A percentile compares a stretch with the other conserved stretches of the same genome.
Evolutionary conservation across 2,888 invertebrate species (phyloP).

Genomic region (Napeogenes inachia): DNA sequence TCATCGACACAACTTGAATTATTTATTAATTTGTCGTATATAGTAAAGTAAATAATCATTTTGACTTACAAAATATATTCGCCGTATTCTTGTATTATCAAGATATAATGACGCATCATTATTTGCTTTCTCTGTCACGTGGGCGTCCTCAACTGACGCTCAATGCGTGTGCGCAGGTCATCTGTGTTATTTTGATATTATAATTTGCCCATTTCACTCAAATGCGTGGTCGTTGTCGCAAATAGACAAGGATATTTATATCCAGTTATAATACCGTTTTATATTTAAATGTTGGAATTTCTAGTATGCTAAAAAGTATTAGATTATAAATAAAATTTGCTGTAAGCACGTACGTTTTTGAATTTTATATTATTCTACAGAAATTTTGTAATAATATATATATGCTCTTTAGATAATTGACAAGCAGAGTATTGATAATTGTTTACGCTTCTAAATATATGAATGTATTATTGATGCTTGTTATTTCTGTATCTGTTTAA

Average conservation of each 20-base stretch:
- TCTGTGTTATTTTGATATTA: conserved; percentile 31
- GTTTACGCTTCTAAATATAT: neutral
- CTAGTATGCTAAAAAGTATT: too few species aligned
- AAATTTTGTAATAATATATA: too few species aligned
- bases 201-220: conserved; percentile 24
- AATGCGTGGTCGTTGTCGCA: conserved; percentile 13
- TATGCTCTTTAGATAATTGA: too few species aligned
- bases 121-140: conserved; percentile 36
- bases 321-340: too few species aligned
- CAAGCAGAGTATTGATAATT: too few species aligned
- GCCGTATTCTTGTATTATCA: conserved; percentile 3
- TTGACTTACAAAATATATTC: neutral
- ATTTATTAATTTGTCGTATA: conserved; percentile 18
- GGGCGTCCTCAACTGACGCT: conserved; percentile 32
- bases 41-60: conserved; percentile 9
- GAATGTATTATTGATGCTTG: neutral
- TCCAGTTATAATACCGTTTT: neutral
- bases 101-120: conserved; percentile 33
- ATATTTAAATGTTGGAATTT: too few species aligned
- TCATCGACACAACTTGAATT: conserved; percentile 13
- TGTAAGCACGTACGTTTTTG: too few species aligned
- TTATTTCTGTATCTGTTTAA: neutral
- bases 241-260: conserved; percentile 7
- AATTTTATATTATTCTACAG: too few species aligned
- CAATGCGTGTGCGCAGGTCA: conserved; percentile 30